Conservation (phyloP, 1,140 invertebrate genomes). For the Panagrolaimus sp. region DNA sequence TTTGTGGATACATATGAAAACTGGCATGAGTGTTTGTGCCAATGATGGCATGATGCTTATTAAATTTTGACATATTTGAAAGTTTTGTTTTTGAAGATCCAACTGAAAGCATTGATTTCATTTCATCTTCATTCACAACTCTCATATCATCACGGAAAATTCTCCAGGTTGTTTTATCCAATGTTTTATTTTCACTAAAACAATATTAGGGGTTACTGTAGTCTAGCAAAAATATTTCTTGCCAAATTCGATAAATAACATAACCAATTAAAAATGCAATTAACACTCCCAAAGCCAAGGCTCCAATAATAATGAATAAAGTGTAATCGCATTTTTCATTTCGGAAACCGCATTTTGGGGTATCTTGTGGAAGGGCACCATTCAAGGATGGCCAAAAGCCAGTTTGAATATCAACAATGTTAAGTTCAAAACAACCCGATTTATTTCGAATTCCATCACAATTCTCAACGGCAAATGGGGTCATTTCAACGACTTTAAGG, state of each 20-base stretch:
- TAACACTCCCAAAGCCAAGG: constrained; percentile 35
- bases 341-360: constrained; percentile 50
- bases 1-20: constrained; percentile 55
- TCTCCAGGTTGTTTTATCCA: constrained; percentile 49
- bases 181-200: constrained; percentile 51
- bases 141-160: constrained; percentile 56
- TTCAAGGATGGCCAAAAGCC: constrained; percentile 55
- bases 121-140: constrained; percentile 50
- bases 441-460: constrained; percentile 53
- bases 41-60: constrained; percentile 56
- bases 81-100: constrained; percentile 53
- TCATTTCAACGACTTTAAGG: constrained; percentile 53
- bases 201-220: neutral
- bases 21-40: constrained; percentile 57
- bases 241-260: constrained; percentile 43
- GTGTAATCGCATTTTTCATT: constrained; percentile 57
- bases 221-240: neutral
- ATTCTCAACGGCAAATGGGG: constrained; percentile 39
- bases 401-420: constrained; percentile 47
- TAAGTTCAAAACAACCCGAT: constrained; percentile 53
- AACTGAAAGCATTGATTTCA: constrained; percentile 58
- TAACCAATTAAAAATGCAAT: constrained; percentile 32
- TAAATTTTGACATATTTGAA: constrained; percentile 51
- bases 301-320: constrained; percentile 44
- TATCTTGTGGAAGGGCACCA: constrained; percentile 39